Evolutionary conservation across 2,888 invertebrate genomes (phyloP), one percentile per base, ranked within the genome.

Genomic region (Volucella inanis): DNA sequence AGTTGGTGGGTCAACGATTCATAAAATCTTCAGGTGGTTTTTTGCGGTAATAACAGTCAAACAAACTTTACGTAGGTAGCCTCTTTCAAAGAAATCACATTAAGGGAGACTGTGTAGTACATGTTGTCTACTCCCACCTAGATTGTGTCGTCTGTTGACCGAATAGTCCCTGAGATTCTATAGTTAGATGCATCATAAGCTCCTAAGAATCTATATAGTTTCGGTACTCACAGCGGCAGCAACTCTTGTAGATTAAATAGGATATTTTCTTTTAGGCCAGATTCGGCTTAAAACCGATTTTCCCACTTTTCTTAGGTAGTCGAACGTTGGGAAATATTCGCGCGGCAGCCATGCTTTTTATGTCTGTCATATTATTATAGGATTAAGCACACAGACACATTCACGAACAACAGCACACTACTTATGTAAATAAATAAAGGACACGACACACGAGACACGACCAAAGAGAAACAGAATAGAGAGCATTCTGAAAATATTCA

Each of bases 1-100:
- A 77, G 86, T 77, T 86, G 86, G 72, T 86, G 78, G 86, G 86
- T 86, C 86, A 86, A 86, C 74, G 86, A 82, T 82, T 86, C 86
- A 86, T 82, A 86, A 86, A 83, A 86, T 82, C 87, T 87, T 87
- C 87, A 87, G 87, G 87, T 87, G 87, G 87, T 87, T 87, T 86
- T 79, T 55, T 52, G 54, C 38, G 15, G 22, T 49, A 57, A 50
- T 64, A 59, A 59, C 54, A 62, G 62, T 12, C 39, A 12, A 57
- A 59, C 12, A 64, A 61, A 50, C 45, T 71, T 31, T 61, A 22
- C 14, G 45, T 49, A 38, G 62, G 62, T 72, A 14, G 65, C 38
- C 52, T 59, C 14, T 57, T 18, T 62, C 38, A 11, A 49, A 49
- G 14, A 75, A 81, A 45, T 47, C 11, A 18, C 41, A 59, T 38